phyloP scores from a whole-genome alignment of 1,140 invertebrate species.

The Cotesia vestalis region DNA sequence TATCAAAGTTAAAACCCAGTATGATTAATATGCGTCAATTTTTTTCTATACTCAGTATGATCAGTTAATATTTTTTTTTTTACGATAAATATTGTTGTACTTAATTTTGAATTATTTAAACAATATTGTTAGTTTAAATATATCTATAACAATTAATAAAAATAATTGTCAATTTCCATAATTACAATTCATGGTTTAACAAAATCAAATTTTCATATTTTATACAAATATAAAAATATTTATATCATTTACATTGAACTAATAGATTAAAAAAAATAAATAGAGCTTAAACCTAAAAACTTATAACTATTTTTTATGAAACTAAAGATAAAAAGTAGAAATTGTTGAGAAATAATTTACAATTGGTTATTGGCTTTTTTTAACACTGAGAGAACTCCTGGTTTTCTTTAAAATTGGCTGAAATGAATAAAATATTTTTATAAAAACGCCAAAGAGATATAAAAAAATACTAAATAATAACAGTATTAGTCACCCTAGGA shows the following conservation, averaged over 20 bases:
- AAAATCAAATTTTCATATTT: too few species aligned
- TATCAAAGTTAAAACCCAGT: not conserved
- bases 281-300: not conserved
- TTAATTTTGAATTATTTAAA: too few species aligned
- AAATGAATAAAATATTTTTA: conserved; percentile 36
- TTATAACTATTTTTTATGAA: not conserved
- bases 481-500: conserved; percentile 51
- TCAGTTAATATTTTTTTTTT: too few species aligned
- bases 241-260: not conserved
- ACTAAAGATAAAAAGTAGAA: not conserved
- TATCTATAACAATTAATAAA: too few species aligned
- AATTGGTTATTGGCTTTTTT: conserved; percentile 41
- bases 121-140: too few species aligned
- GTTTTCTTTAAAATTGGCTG: conserved; percentile 53
- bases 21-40: too few species aligned
- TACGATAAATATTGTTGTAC: too few species aligned
- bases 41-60: too few species aligned
- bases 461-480: conserved; percentile 13
- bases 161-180: too few species aligned
- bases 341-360: not conserved
- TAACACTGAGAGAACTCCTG: conserved; percentile 40
- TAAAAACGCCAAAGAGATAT: conserved; percentile 12
- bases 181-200: too few species aligned
- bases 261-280: not conserved
- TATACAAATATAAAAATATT: too few species aligned